phyloP scores from a whole-genome alignment of 2,797 vertebrate species.

The Delichon dasypus region DNA sequence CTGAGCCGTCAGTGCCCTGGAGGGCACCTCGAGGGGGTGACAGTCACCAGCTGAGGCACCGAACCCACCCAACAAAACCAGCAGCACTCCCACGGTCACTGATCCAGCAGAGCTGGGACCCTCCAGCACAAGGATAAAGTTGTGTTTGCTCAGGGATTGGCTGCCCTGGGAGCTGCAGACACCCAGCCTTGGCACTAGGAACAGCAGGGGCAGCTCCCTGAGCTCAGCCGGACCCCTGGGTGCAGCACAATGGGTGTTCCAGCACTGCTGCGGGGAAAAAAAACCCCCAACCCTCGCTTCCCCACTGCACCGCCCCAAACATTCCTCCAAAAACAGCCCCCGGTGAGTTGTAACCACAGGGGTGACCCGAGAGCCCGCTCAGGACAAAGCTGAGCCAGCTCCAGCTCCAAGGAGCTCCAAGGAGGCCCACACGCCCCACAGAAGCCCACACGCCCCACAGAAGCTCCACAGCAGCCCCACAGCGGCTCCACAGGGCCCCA shows the following conservation, averaged over 20 bases:
- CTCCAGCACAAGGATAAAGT: accelerated
- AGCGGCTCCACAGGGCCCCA: too few relatives aligned
- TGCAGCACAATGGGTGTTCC: accelerated
- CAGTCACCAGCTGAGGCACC: neutral
- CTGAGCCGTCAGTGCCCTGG: neutral
- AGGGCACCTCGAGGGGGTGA: neutral
- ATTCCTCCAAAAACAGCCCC: accelerated
- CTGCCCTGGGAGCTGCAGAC: neutral
- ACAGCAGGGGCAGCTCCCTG: neutral
- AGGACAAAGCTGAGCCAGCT: neutral
- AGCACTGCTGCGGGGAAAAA: accelerated
- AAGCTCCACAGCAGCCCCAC: too few relatives aligned
- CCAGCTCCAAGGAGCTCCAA: neutral
- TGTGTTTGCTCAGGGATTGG: accelerated
- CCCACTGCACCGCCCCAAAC: neutral
- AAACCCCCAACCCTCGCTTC: accelerated
- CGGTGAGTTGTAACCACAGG: accelerated
- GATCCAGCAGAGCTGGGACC: neutral
- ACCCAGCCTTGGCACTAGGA: accelerated
- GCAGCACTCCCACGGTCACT: accelerated
- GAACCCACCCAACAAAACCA: neutral
- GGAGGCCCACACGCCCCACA: too few relatives aligned
- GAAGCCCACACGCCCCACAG: too few relatives aligned
- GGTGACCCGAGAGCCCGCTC: neutral
- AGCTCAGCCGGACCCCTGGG: neutral